Percentiles rank a stretch among this genome's conserved stretches.
phyloP scores from a whole-genome alignment of 2,797 vertebrate genomes.

The Propithecus perrieri region DNA sequence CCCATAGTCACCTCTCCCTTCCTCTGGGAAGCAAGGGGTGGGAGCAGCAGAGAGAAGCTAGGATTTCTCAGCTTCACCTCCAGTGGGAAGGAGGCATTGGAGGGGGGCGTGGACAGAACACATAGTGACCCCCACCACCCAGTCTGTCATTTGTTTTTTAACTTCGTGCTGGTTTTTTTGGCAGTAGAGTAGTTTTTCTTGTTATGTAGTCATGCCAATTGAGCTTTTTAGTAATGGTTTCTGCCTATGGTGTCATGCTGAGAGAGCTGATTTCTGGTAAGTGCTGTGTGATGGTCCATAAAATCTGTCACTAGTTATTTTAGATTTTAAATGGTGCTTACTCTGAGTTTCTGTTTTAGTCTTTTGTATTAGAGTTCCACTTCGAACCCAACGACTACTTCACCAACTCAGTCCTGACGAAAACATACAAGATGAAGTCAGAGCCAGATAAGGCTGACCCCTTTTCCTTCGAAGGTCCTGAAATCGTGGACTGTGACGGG shows the following conservation, averaged over 20 bases:
- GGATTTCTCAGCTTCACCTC: too few species aligned
- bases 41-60: not conserved
- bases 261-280: not conserved
- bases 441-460: conserved; percentile 95
- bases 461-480: conserved; percentile 98
- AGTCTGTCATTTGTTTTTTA: not conserved
- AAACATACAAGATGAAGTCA: conserved; percentile 98
- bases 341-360: conserved; percentile 83
- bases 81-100: fast-evolving
- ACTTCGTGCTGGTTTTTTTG: not conserved
- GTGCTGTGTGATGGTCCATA: fast-evolving
- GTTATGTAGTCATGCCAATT: fast-evolving
- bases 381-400: conserved; percentile 98
- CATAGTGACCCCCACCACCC: not conserved
- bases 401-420: conserved; percentile 94
- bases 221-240: too few species aligned
- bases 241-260: not conserved
- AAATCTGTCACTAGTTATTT: fast-evolving
- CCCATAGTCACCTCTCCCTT: fast-evolving
- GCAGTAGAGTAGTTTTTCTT: not conserved
- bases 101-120: not conserved
- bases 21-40: too few species aligned
- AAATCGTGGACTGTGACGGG: conserved; percentile 98
- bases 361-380: conserved; percentile 98
- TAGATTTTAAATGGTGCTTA: not conserved